A percentile compares a stretch with the other conserved stretches of the same genome.
phyloP scores from a whole-genome alignment of 2,888 invertebrate genomes.

The Tridacna crocea region DNA sequence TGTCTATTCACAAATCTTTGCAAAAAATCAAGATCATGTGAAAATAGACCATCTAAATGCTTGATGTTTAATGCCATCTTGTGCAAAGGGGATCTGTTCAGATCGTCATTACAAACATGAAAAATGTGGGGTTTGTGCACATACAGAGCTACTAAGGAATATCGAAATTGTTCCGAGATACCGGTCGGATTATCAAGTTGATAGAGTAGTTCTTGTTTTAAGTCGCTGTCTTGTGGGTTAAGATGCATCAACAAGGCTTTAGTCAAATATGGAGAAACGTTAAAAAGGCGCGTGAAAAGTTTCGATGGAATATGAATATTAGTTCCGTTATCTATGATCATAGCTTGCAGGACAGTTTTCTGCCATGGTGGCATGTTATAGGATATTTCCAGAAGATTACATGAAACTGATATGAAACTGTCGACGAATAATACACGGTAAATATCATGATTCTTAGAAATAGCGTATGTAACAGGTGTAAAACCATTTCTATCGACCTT shows the following conservation, averaged over 20 bases:
- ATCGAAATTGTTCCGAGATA: neutral
- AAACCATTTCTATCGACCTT: neutral
- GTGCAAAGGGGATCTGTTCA: conserved; percentile 4
- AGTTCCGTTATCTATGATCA: neutral
- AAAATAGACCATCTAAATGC: neutral
- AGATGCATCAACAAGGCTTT: neutral
- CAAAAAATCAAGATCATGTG: neutral
- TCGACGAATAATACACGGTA: neutral
- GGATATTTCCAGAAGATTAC: neutral
- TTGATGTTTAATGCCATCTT: neutral
- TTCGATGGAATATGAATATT: neutral
- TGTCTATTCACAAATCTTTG: neutral
- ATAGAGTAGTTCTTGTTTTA: neutral
- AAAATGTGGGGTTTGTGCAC: neutral
- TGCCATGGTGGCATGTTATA: neutral
- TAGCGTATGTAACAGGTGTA: neutral
- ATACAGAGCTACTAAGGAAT: neutral
- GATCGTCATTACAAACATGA: neutral
- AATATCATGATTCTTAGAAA: neutral
- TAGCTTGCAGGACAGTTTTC: neutral
- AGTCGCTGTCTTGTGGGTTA: neutral
- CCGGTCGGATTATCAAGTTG: neutral
- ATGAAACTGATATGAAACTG: neutral
- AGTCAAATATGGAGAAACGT: neutral
- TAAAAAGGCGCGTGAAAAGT: neutral